Conservation (phyloP, 1,140 invertebrate genomes). For the Lepidurus arcticus region DNA sequence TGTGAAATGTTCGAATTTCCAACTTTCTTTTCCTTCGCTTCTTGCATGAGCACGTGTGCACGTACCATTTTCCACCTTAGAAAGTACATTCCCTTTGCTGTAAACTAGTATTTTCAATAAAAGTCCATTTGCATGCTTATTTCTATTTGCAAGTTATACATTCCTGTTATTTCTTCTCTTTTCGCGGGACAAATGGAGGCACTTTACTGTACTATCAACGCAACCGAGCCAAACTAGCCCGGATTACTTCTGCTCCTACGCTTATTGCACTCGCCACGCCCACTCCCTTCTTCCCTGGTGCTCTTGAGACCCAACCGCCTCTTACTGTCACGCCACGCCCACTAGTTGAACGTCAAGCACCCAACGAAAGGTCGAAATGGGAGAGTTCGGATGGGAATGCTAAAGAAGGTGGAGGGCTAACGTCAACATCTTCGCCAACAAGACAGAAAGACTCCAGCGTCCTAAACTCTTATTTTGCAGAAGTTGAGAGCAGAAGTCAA, state of each 20-base stretch:
- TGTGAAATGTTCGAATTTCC: not conserved
- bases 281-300: not conserved
- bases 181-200: not conserved
- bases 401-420: not conserved
- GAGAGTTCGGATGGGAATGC: not conserved
- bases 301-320: not conserved
- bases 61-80: not conserved
- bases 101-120: too few relatives aligned
- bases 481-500: not conserved
- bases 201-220: not conserved
- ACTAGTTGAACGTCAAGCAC: not conserved
- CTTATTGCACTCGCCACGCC: not conserved
- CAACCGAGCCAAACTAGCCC: not conserved
- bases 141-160: not conserved
- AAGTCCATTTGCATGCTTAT: not conserved
- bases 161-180: not conserved
- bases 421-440: not conserved
- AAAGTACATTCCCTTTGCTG: too few relatives aligned
- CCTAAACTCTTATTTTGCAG: conserved; percentile 18
- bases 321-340: not conserved
- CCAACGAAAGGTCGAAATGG: not conserved
- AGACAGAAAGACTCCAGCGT: not conserved
- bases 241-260: not conserved
- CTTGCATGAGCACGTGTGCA: conserved; percentile 10
- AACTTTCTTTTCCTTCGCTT: not conserved